Conservation (phyloP, 2,888 invertebrate species). For the Tridacna crocea region DNA sequence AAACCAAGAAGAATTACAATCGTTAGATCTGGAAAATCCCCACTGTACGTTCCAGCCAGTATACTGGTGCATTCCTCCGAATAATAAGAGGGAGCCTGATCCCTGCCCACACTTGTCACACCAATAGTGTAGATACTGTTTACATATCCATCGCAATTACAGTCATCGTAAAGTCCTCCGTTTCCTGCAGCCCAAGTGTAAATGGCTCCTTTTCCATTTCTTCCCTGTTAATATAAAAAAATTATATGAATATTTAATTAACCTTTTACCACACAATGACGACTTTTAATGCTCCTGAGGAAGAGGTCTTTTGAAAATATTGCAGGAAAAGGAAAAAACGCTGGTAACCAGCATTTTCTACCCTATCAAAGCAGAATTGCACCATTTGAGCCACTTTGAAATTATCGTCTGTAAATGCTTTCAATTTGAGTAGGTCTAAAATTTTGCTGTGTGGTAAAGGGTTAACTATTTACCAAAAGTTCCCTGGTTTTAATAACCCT, state of each 20-base stretch:
- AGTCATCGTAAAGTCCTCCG: conserved; percentile 50
- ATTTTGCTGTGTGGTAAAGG: too few species aligned
- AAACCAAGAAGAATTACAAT: conserved; percentile 39
- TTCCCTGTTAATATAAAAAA: conserved; percentile 29
- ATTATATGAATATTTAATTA: neutral
- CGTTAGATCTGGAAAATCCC: conserved; percentile 48
- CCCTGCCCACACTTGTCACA: conserved; percentile 42
- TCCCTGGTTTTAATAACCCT: too few species aligned
- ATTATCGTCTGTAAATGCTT: too few species aligned
- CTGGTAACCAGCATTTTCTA: too few species aligned
- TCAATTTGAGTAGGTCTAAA: too few species aligned
- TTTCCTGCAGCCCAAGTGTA: conserved; percentile 58
- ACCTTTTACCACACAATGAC: too few species aligned
- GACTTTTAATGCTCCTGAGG: too few species aligned
- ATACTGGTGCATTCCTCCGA: conserved; percentile 52
- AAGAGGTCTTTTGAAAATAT: too few species aligned
- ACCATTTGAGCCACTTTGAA: too few species aligned
- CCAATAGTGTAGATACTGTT: conserved; percentile 56
- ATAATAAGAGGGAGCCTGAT: conserved; percentile 47
- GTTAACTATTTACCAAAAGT: too few species aligned
- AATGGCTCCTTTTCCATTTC: conserved; percentile 51
- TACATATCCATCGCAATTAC: conserved; percentile 54
- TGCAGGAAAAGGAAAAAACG: too few species aligned
- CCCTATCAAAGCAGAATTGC: too few species aligned
- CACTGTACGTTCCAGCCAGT: conserved; percentile 54